Evolutionary conservation across 53 echinoderm and acorn worm genomes (phyloP).

Genomic region (Apostichopus leukothele): DNA sequence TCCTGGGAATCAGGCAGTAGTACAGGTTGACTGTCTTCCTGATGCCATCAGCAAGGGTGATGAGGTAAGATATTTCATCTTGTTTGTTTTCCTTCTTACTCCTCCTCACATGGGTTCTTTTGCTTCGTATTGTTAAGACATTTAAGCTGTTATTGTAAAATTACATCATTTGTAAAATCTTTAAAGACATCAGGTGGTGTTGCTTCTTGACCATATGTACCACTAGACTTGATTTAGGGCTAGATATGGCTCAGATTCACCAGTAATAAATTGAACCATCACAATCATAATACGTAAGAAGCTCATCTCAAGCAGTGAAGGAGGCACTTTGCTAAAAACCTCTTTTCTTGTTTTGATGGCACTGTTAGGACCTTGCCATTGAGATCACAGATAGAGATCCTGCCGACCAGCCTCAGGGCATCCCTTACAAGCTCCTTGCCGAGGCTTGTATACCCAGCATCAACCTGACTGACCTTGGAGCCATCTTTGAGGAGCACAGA

Average conservation of each 20-base stretch:
- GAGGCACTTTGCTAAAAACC: not conserved
- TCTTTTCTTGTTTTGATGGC: not conserved
- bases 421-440: slow-evolving; percentile 98
- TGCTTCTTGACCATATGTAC: too few species aligned
- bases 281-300: too few species aligned
- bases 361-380: slow-evolving; percentile 80
- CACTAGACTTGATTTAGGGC: too few species aligned
- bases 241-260: too few species aligned
- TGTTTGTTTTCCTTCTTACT: too few species aligned
- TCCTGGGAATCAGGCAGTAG: slow-evolving; percentile 81
- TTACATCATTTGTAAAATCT: too few species aligned
- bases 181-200: too few species aligned
- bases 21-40: slow-evolving; percentile 94
- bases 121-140: too few species aligned
- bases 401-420: slow-evolving; percentile 91
- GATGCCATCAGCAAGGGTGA: slow-evolving; percentile 76
- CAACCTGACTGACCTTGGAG: slow-evolving; percentile 83
- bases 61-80: slow-evolving; percentile 61
- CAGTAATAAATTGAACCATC: too few species aligned
- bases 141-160: too few species aligned
- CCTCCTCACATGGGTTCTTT: too few species aligned
- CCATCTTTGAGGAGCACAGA: slow-evolving; percentile 98
- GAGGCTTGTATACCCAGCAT: slow-evolving; percentile 98
- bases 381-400: slow-evolving; percentile 98
- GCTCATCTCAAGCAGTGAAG: too few species aligned